Evolutionary conservation across 2,888 invertebrate genomes (phyloP).

Genomic region (Pyrochroa serraticornis): DNA sequence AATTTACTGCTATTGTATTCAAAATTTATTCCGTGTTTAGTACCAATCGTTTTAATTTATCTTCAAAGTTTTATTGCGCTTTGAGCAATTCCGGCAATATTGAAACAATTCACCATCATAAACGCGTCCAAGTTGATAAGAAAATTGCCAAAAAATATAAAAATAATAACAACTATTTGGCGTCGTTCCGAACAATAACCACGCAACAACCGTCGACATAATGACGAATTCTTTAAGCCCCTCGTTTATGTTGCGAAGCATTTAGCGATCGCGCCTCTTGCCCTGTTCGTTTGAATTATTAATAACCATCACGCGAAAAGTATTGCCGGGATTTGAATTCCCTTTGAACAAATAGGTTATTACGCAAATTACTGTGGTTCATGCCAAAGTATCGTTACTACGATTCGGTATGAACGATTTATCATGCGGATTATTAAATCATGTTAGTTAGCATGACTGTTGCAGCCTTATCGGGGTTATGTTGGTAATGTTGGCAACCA

Average conservation of each 20-base stretch:
- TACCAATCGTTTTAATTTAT: too few species aligned
- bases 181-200: too few species aligned
- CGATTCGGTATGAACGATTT: conserved; percentile 31
- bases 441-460: conserved; percentile 40
- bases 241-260: not conserved
- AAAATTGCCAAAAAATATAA: too few species aligned
- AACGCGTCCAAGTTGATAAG: too few species aligned
- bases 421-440: conserved; percentile 43
- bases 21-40: too few species aligned
- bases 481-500: too few species aligned
- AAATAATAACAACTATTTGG: too few species aligned
- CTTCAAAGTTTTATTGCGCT: too few species aligned
- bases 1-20: too few species aligned
- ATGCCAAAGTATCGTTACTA: conserved; percentile 38
- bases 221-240: not conserved
- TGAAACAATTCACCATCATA: too few species aligned
- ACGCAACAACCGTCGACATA: too few species aligned
- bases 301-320: conserved; percentile 13
- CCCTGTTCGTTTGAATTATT: conserved; percentile 4
- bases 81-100: too few species aligned
- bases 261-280: conserved; percentile 3
- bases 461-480: conserved; percentile 20
- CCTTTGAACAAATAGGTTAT: conserved; percentile 30
- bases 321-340: conserved; percentile 3
- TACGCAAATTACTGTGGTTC: conserved; percentile 33